Base-by-base conservation (phyloP, 2,113 vertebrate species). In the Cricetomys ansorgei region DNA sequence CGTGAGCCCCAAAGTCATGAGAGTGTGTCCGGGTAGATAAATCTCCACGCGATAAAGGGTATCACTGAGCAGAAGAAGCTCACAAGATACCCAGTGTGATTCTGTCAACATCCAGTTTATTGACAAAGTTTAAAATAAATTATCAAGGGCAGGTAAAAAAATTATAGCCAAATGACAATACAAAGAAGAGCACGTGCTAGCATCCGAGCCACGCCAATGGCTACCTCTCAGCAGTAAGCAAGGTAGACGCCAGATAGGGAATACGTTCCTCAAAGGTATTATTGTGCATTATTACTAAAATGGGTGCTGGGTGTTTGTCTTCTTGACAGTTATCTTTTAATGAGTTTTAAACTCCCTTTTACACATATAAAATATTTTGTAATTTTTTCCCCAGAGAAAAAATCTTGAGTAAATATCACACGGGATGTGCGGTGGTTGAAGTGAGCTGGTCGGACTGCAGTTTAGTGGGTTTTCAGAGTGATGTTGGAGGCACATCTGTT, bases 271-370 rank as follows among this genome's bases (percentile, higher is more conserved):
- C 83, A 45, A 65, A 88, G 10, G 21, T 69, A 21, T 37, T 37
- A 50, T 62, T 40, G 27, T 12, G 5, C 29, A 21, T 40, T 83
- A 34, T 67, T 64, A 55, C 86, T 79, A 70, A 69, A 50, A 13
- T 94, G 80, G 62, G 50, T 27, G n/a, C 59, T 19, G 67, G 13
- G 15, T 67, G 1, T 67, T 23, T 31, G n/a, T 57, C 79, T 85
- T 45, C 16, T n/a, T 89, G 27, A 27, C 64, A 37, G 34, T 64
- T 65, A 83, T 65, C 37, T 65, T 53, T 83, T 65, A 57, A 1
- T 85, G 45, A 40, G 64, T 43, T 95, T 89, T 37, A 84, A 70
- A 43, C 77, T 85, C 25, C 23, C 59, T 77, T 73, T 89, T 95
- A 40, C 40, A 45, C 65, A 29, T 34, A 85, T 67, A 67, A 85